Base-by-base conservation (phyloP, 2,113 vertebrate species). In the Sminthopsis crassicaudata region DNA sequence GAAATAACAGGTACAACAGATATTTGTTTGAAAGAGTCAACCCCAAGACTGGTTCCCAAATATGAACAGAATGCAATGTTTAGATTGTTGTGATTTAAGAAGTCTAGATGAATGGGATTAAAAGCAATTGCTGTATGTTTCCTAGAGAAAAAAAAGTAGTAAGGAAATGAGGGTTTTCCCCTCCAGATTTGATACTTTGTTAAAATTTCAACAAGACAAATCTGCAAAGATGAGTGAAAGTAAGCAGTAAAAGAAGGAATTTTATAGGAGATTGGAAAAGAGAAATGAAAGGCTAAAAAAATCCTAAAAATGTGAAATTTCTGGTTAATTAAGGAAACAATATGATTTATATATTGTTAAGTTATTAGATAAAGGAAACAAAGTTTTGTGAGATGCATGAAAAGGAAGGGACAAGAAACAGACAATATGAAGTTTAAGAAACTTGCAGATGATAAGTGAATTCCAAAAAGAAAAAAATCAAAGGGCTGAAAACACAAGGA, bases 151-250 rank as follows among this genome's bases (percentile, higher is more conserved):
- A 90, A 96, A 36, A 52, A 27, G n/a, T 89, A 90, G 46, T 67
- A 90, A 57, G 90, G 54, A 94, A 89, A 53, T 84, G 26, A 24
- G 2, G 54, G 67, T 53, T 95, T 92, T 48, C 90, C 97, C 10
- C 36, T 84, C 67, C 57, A 95, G 94, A 93, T 36, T 90, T 30
- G 53, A 93, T 93, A 57, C 23, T 92, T 50, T 67, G 25, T 54
- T 93, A 95, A 1, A 90, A 93, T 93, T 92, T 97, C 50, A 92
- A 93, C 50, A 95, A 96, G 67, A 95, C 2, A 27, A 94, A 93
- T 94, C 76, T 96, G 30, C 53, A 94, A 95, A 52, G 46, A 42
- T 16, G n/a, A 95, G 0, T 46, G 26, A 96, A 16, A 54, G 25
- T 46, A 89, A 30, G 25, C 53, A 90, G 0, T 91, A 26, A 42